phyloP scores from a whole-genome alignment of 1,140 invertebrate species.

The Diabrotica virgifera region DNA sequence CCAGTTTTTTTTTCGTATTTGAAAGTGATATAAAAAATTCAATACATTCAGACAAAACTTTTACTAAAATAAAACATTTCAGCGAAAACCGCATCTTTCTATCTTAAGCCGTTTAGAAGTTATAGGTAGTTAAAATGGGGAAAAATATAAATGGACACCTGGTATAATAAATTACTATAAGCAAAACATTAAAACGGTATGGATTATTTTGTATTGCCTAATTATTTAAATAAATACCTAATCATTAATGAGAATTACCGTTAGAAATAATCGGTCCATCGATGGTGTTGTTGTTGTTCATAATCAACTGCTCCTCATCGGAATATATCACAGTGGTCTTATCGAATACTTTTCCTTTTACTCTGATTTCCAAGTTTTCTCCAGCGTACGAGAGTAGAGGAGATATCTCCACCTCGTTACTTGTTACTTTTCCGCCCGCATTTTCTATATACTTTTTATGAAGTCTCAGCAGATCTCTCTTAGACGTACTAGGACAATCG shows the following conservation, averaged over 20 bases:
- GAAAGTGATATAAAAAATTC: too few relatives aligned
- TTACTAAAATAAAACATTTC: too few relatives aligned
- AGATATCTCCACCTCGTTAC: constrained; percentile 81
- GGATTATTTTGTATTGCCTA: too few relatives aligned
- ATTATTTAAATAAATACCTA: too few relatives aligned
- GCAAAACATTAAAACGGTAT: too few relatives aligned
- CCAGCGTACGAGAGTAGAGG: constrained; percentile 89
- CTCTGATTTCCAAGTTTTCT: constrained; percentile 64
- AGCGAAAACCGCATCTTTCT: too few relatives aligned
- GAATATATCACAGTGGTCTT: constrained; percentile 29
- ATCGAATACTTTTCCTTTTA: constrained; percentile 35
- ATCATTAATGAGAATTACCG: background rate
- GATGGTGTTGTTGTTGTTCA: constrained; percentile 11
- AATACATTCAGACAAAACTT: too few relatives aligned
- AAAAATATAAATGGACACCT: too few relatives aligned
- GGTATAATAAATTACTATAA: too few relatives aligned
- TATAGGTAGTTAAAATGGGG: too few relatives aligned
- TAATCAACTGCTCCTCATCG: constrained; percentile 27
- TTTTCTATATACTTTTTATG: constrained; percentile 80
- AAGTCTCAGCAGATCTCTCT: constrained; percentile 72
- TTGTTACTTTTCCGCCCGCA: constrained; percentile 75
- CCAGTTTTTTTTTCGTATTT: too few relatives aligned
- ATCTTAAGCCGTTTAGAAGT: too few relatives aligned
- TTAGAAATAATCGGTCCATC: background rate
- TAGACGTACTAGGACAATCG: constrained; percentile 87